Evolutionary conservation across 92 coral and sea anemone species (phyloP), one percentile per base, ranked within the genome.

Genomic region (Porites evermanni): DNA sequence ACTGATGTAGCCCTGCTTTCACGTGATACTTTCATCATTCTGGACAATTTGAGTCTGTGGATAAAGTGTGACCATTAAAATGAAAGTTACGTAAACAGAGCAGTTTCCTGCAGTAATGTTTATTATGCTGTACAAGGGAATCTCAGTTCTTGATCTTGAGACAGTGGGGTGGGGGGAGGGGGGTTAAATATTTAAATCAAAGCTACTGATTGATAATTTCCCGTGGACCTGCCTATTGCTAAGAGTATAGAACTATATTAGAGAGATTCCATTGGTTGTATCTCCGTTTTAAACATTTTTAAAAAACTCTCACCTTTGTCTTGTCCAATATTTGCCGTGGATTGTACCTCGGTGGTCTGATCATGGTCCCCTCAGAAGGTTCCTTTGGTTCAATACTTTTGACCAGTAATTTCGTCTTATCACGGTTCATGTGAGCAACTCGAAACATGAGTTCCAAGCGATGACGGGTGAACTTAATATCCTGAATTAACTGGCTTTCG

Each of bases 371-470:
- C 75, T 94, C 95, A 29, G 86, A 75, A 54, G 89, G 86, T 38
- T 93, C 92, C 82, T 86, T 93, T 26, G 96, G 92, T 63, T 92
- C 98, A 88, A 93, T 78, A 51, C 79, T 85, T 65, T 89, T 93
- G 84, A 95, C 94, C 75, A 96, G 88, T 70, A 96, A 85, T 75
- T 91, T 92, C 32, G 99, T 97, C 79, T 97, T 97, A 64, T 97
- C 99, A 65, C 90, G 94, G 74, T 97, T 95, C 92, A 97, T 89
- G 68, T 95, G 99, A 50, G 99, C 99, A 12, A 97, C 94, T 54
- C 98, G 94, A 67, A 81, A 97, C 99, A 97, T 97, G 71, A 97
- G 88, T 51, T 97, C 99, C 74, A 95, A 89, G 11, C 97, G 97
- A 89, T 97, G 99, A 1, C 98, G 93, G 2, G 98, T 91, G 75